phyloP scores from a whole-genome alignment of 2,888 invertebrate species.

The Myathropa florea region DNA sequence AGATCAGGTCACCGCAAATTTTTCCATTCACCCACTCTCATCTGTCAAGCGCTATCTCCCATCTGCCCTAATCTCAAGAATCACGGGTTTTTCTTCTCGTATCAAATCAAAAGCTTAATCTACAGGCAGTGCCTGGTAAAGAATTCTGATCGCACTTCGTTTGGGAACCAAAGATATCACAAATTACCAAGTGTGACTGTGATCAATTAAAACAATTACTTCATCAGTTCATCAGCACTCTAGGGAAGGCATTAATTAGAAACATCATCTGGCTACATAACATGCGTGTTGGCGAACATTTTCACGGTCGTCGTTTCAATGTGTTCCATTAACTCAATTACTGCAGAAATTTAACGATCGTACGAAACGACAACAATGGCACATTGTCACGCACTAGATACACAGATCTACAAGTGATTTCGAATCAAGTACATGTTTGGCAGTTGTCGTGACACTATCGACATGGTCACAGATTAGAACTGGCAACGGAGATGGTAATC shows the following conservation, averaged over 20 bases:
- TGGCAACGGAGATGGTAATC: neutral
- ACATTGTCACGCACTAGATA: conserved; percentile 1
- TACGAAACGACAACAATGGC: neutral
- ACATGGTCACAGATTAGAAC: neutral
- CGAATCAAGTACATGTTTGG: neutral
- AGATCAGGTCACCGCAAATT: neutral
- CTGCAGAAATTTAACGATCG: neutral
- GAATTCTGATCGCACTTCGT: neutral
- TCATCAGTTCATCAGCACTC: neutral
- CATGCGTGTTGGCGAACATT: neutral
- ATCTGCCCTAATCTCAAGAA: neutral
- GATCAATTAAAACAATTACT: neutral
- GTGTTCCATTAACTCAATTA: conserved; percentile 1
- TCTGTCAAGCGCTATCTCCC: neutral
- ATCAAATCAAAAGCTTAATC: neutral
- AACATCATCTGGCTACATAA: neutral
- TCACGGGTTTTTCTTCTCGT: neutral
- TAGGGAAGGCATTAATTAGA: neutral
- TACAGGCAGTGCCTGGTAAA: neutral
- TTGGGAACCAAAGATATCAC: neutral
- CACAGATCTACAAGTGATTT: neutral
- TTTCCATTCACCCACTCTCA: neutral
- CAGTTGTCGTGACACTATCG: neutral
- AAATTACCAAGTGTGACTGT: neutral
- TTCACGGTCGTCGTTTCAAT: neutral